phyloP scores from a whole-genome alignment of 2,888 invertebrate genomes.

The Trilocha varians region DNA sequence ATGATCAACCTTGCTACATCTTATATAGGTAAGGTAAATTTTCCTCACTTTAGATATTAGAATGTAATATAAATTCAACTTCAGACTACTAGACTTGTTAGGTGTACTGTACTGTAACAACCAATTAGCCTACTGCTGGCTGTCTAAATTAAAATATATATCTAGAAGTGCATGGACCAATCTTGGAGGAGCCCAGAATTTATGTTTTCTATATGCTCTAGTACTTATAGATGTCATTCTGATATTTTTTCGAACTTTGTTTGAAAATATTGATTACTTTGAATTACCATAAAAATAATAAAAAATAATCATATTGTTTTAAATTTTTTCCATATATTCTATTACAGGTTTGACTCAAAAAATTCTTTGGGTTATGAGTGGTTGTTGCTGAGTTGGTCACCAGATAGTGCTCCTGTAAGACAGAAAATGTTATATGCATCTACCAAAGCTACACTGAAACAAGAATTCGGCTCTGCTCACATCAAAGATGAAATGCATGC shows the following conservation, averaged over 20 bases:
- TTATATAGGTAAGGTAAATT: conserved; percentile 79
- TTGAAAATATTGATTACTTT: neutral
- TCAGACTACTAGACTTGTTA: too few relatives aligned
- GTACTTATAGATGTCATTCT: too few relatives aligned
- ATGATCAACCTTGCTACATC: conserved; percentile 91
- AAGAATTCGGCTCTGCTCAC: conserved; percentile 94
- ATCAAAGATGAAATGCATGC: conserved; percentile 97
- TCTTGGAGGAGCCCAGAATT: too few relatives aligned
- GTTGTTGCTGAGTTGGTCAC: conserved; percentile 95
- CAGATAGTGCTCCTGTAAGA: conserved; percentile 90
- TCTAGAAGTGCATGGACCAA: too few relatives aligned
- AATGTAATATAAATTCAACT: too few relatives aligned
- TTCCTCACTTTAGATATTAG: too few relatives aligned
- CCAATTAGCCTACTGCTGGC: too few relatives aligned
- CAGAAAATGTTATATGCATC: conserved; percentile 99
- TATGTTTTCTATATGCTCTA: too few relatives aligned
- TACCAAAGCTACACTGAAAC: conserved; percentile 96
- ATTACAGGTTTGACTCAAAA: conserved; percentile 80
- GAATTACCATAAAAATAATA: neutral
- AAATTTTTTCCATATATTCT: neutral
- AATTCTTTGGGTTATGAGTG: conserved; percentile 90
- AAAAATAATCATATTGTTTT: neutral
- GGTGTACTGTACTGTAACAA: too few relatives aligned
- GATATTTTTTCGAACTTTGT: too few relatives aligned
- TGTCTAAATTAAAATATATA: too few relatives aligned